Base-by-base conservation (phyloP, 2,113 vertebrate species). In the Synchiropus splendidus region DNA sequence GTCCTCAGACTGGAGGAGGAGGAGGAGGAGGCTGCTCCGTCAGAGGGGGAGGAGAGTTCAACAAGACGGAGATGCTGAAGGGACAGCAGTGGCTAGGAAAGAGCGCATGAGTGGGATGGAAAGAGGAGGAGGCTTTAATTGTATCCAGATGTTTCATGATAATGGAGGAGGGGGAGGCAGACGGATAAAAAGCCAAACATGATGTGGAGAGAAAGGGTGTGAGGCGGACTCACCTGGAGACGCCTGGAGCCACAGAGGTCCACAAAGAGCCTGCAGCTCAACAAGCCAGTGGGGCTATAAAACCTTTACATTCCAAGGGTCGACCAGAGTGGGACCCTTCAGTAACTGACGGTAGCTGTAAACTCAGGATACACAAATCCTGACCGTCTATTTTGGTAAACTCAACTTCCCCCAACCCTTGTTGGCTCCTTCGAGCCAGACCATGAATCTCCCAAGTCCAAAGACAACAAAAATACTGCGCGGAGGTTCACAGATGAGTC, bases 101-200 rank as follows among this genome's bases (percentile, higher is more conserved):
- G 42, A 57, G 40, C 13, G n/a, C 43, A 10, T n/a, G 31, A 15
- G 52, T 63, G 66, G 61, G 55, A 16, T 48, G 61, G 53, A 31
- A 46, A 55, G 36, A 39, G 35, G 12, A 31, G 30, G 63, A 45
- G 46, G 42, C 45, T 71, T 58, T 80, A 75, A 83, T 79, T 58
- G 56, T 9, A 71, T 36, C 56, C 79, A 82, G 81, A 82, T 83
- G 81, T 74, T 72, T 45, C 17, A 42, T 38, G 2, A 47, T 53
- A 71, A 45, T 55, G 21, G 21, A 27, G 21, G 21, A 27, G 21
- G 21, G 8, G 21, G 4, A 27, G 8, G 21, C n/a, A n/a, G n/a
- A n/a, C n/a, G n/a, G n/a, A n/a, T n/a, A n/a, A n/a, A n/a, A n/a
- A n/a, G n/a, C n/a, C n/a, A n/a, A n/a, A n/a, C n/a, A n/a, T n/a